A percentile compares a stretch with the other conserved stretches of the same genome.
Evolutionary conservation across 64 coral and sea anemone species (phyloP).

Genomic region (Actinia tenebrosa): DNA sequence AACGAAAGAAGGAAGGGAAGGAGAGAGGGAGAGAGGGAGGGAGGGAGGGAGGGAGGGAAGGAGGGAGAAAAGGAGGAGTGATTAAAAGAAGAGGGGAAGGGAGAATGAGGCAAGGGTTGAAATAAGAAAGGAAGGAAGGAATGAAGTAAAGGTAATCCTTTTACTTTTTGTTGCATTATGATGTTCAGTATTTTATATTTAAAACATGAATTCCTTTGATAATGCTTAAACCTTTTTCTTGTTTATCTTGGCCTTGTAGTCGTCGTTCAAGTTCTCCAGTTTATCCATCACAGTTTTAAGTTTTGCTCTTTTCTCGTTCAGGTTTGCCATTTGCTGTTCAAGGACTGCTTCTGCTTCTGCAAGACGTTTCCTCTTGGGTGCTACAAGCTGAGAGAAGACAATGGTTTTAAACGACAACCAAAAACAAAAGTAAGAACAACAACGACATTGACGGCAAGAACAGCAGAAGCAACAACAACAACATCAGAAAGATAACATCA

Average conservation of each 20-base stretch:
- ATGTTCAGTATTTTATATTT: background rate
- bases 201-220: background rate
- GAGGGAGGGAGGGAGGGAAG: background rate
- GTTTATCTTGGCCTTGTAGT: constrained; percentile 82
- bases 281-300: constrained; percentile 84
- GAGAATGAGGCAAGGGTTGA: background rate
- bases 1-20: too few species aligned
- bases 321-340: constrained; percentile 71
- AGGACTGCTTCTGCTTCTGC: constrained; percentile 70
- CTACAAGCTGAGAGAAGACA: constrained; percentile 56
- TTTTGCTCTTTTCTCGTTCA: constrained; percentile 83
- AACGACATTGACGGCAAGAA: background rate
- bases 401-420: background rate
- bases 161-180: background rate
- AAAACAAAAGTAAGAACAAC: background rate
- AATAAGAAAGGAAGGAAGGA: background rate
- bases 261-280: constrained; percentile 84
- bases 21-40: too few species aligned
- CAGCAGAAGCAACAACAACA: background rate
- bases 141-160: background rate
- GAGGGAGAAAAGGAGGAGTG: too few species aligned
- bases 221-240: constrained; percentile 58
- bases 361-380: constrained; percentile 85
- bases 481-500: background rate
- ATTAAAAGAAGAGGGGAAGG: background rate